phyloP scores from a whole-genome alignment of 2,113 vertebrate species.

The Corythornis vintsioides region DNA sequence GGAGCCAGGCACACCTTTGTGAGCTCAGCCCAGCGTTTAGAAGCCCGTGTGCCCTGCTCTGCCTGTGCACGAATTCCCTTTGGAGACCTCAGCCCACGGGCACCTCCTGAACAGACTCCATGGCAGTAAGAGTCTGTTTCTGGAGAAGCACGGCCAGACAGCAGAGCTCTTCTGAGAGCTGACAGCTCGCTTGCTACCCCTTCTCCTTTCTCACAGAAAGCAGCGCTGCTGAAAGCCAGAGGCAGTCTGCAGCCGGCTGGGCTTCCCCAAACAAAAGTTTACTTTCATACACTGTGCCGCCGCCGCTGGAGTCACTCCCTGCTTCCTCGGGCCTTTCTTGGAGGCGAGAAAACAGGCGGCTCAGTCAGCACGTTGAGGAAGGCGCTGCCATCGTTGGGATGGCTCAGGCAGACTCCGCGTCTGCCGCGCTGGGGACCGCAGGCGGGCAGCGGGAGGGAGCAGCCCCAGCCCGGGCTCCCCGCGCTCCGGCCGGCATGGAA shows the following conservation, averaged over 20 bases:
- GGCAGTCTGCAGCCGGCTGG: conserved; percentile 27
- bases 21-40: not conserved
- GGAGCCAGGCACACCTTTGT: not conserved
- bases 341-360: conserved; percentile 95
- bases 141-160: conserved; percentile 24
- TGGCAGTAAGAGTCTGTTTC: not conserved
- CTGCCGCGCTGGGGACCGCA: not conserved
- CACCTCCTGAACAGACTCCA: not conserved
- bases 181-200: conserved; percentile 35
- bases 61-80: not conserved
- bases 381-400: no score
- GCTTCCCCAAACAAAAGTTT: conserved; percentile 69
- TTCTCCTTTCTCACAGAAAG: conserved; percentile 30
- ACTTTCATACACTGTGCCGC: conserved; percentile 80
- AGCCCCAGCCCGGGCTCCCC: conserved; percentile 48
- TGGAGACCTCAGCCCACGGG: not conserved
- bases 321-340: conserved; percentile 75
- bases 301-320: conserved; percentile 85
- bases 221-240: conserved; percentile 43
- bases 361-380: conserved; percentile 84
- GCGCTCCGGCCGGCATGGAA: conserved; percentile 80
- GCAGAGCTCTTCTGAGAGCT: conserved; percentile 5
- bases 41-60: not conserved
- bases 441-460: conserved; percentile 21
- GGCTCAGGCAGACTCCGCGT: no score